These are phyloP conservation scores for Aythya baeri DNA, from an alignment of 2,113 vertebrate species.

Conservation along the genomic window DNA sequence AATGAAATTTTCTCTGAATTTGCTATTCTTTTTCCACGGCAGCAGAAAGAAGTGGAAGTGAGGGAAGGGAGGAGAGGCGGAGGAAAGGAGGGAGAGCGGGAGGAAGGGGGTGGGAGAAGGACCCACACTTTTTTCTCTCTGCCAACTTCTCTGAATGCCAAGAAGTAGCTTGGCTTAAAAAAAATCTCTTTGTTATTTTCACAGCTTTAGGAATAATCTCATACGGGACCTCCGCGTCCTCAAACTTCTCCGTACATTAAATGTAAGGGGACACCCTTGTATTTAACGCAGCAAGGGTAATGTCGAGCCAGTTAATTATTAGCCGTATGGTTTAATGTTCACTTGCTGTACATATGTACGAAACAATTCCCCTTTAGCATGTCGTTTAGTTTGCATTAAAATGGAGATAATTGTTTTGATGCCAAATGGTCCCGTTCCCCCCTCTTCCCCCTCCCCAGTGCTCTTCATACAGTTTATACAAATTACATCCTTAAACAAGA, in stretches of 20 bases:
- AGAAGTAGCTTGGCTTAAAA: constrained; percentile 33
- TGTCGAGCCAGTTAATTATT: constrained; percentile 53
- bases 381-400: constrained; percentile 63
- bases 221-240: background rate
- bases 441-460: background rate
- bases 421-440: constrained; percentile 35
- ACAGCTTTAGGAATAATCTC: constrained; percentile 56
- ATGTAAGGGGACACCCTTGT: constrained; percentile 18
- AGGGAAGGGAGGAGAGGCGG: background rate
- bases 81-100: background rate
- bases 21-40: constrained; percentile 59
- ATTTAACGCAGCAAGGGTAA: constrained; percentile 11
- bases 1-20: constrained; percentile 67
- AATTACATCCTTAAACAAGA: constrained; percentile 28
- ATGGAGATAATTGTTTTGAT: constrained; percentile 58
- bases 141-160: constrained; percentile 67
- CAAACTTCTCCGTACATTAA: constrained; percentile 17
- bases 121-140: constrained; percentile 52
- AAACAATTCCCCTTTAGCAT: constrained; percentile 50
- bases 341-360: constrained; percentile 46
- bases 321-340: constrained; percentile 59
- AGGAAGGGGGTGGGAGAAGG: constrained; percentile 14
- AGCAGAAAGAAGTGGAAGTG: constrained; percentile 55
- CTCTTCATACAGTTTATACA: constrained; percentile 31
- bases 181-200: constrained; percentile 42